Evolutionary conservation across 2,797 vertebrate genomes (phyloP).

Genomic region (Anguilla megastoma): DNA sequence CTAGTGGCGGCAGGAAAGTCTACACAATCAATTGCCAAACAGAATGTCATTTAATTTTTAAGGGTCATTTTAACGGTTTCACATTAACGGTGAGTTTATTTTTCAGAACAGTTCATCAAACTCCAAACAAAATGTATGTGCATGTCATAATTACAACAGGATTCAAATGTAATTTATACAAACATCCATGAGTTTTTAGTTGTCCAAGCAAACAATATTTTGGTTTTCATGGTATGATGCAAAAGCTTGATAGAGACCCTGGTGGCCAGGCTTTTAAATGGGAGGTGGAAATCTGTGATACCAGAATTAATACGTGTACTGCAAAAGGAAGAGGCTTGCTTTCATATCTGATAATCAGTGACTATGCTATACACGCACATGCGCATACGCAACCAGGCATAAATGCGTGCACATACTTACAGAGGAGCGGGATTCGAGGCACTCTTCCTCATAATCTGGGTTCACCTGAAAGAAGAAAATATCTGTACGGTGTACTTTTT

Average conservation of each 20-base stretch:
- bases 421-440: conserved; percentile 29
- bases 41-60: neutral
- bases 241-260: neutral
- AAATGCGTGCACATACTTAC: conserved; percentile 8
- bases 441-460: conserved; percentile 39
- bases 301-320: neutral
- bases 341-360: neutral
- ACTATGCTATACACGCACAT: neutral
- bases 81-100: neutral
- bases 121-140: neutral
- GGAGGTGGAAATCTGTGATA: neutral
- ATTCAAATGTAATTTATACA: neutral
- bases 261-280: neutral
- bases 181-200: neutral
- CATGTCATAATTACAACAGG: neutral
- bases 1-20: conserved; percentile 40
- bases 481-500: neutral
- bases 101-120: neutral
- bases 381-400: conserved; percentile 34
- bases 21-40: neutral
- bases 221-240: neutral
- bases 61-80: neutral
- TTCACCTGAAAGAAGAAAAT: conserved; percentile 34
- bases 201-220: too few relatives aligned
- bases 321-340: neutral